Percentiles rank a stretch among this genome's conserved stretches.
Evolutionary conservation across 2,113 vertebrate species (phyloP).

Genomic region (Xiphias gladius): DNA sequence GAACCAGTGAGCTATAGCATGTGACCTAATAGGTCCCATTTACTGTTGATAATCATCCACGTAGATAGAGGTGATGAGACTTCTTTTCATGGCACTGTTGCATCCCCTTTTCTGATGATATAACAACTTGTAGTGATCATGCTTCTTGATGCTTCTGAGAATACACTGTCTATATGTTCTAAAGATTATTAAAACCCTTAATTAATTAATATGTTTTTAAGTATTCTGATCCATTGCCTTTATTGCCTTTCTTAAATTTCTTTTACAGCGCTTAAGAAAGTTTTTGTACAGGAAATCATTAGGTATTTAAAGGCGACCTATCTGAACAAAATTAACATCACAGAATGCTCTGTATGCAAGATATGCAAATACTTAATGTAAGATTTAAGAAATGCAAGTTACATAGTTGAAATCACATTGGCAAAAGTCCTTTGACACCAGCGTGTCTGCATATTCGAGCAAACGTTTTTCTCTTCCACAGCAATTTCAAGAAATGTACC

Average conservation of each 20-base stretch:
- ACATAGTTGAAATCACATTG: background rate
- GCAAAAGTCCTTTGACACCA: background rate
- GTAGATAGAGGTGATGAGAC: background rate
- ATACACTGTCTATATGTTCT: background rate
- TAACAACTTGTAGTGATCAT: background rate
- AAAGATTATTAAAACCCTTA: background rate
- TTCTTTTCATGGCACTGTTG: background rate
- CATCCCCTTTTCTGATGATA: background rate
- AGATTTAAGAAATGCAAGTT: constrained; percentile 1
- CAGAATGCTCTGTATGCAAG: background rate
- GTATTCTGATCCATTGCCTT: background rate
- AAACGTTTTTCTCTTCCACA: background rate
- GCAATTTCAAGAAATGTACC: background rate
- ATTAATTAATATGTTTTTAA: background rate
- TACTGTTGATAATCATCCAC: background rate
- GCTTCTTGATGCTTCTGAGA: background rate
- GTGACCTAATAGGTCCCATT: too few species aligned
- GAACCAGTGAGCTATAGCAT: too few species aligned
- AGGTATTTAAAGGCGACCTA: background rate
- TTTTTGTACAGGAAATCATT: constrained; percentile 1
- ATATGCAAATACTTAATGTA: constrained; percentile 4
- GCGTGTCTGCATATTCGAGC: constrained; percentile 16
- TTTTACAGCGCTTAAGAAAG: background rate
- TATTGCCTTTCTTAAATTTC: background rate
- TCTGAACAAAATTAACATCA: constrained; percentile 10